These are phyloP conservation scores for Catocala sponsa DNA, from an alignment of 2,888 invertebrate species.

Conservation along the genomic window DNA sequence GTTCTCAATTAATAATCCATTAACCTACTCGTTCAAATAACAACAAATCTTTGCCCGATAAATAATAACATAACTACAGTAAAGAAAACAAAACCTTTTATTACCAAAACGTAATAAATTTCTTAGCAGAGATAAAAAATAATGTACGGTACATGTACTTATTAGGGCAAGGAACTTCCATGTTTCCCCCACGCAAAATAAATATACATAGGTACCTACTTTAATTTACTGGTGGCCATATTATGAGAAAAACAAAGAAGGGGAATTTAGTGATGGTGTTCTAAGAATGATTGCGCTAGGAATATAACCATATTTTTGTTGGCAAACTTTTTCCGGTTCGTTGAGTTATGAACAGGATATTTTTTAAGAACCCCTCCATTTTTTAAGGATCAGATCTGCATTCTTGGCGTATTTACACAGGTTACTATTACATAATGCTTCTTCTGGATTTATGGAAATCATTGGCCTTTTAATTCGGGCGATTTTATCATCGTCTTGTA, in stretches of 20 bases:
- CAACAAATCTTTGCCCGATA: background rate
- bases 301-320: background rate
- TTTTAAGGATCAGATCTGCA: too few species aligned
- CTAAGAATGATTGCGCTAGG: background rate
- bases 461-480: too few species aligned
- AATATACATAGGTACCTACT: slow-evolving; percentile 16
- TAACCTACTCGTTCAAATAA: background rate
- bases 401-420: too few species aligned
- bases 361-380: too few species aligned
- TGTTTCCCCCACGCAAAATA: slow-evolving; percentile 12
- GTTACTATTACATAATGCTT: too few species aligned
- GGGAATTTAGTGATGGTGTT: slow-evolving; percentile 14
- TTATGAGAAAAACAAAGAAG: slow-evolving; percentile 20
- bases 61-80: slow-evolving; percentile 10
- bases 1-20: background rate
- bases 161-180: slow-evolving; percentile 20
- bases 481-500: too few species aligned
- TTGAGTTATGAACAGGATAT: background rate
- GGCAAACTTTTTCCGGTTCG: background rate
- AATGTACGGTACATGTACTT: slow-evolving; percentile 34
- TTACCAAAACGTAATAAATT: slow-evolving; percentile 34
- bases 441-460: too few species aligned
- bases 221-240: slow-evolving; percentile 41
- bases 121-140: slow-evolving; percentile 32
- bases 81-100: slow-evolving; percentile 19